Evolutionary conservation across 2,888 invertebrate genomes (phyloP), one percentile per base, ranked within the genome.

Genomic region (Phrixothrix hirtus): DNA sequence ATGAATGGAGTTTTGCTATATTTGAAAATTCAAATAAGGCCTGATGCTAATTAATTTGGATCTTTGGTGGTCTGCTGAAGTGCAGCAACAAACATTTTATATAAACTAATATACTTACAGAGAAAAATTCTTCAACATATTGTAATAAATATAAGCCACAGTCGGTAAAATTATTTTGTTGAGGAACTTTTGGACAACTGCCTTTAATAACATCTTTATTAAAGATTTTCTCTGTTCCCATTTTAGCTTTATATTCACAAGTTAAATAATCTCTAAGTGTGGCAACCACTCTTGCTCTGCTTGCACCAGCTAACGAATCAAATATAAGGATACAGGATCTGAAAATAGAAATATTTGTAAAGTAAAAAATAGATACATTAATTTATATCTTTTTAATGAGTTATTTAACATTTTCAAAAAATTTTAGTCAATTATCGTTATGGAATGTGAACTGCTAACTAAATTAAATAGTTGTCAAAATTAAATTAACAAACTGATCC

Each of bases 81-180:
- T 29, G 29, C 3, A 5, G 29, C 10, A n/a, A 29, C 29, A n/a
- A 6, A 29, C 3, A 29, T n/a, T 5, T 29, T 29, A 6, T 10
- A 10, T 37, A 15, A n/a, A 17, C 27, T 16, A 21, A 2, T 5
- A 26, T 31, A 65, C 67, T 70, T 74, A 90, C 92, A 81, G 87
- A 84, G 75, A 96, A 95, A 78, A 99, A 97, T 54, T 89, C 89
- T 77, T 99, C 97, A 2, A 94, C 95, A 79, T 96, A 99, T 74
- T 98, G 95, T 44, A 99, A 78, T 51, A 98, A 80, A 76, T 91
- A 99, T 9, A 98, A 79, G 0, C 99, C 99, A 77, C 99, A 99
- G 75, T 99, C 99, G 29, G 91, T 92, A 71, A 89, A 95, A 79
- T 99, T 99, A 60, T 88, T 91, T 77, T 99, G 99, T 72, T 97